Evolutionary conservation across 2,888 invertebrate species (phyloP).

Genomic region (Antheraea assamensis): DNA sequence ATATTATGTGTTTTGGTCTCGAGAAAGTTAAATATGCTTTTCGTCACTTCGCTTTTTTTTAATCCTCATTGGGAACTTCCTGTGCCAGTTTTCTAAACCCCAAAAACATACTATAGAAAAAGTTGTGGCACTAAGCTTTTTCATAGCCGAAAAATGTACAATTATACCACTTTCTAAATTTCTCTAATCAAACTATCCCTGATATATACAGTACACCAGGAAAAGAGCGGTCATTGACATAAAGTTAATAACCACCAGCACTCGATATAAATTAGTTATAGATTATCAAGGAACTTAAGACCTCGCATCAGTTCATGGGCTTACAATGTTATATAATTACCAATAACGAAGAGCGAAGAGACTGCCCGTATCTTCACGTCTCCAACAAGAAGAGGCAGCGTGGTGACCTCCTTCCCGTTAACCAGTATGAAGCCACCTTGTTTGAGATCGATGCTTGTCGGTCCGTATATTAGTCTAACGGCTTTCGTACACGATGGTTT

Average conservation of each 20-base stretch:
- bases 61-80: background rate
- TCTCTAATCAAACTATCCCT: background rate
- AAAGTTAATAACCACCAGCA: background rate
- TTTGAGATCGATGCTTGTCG: slow-evolving; percentile 85
- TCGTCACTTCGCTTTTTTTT: background rate
- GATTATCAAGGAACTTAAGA: too few species aligned
- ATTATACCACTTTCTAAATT: background rate
- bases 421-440: slow-evolving; percentile 87
- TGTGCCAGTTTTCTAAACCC: background rate
- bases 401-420: slow-evolving; percentile 85
- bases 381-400: slow-evolving; percentile 84
- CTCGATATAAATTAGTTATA: background rate
- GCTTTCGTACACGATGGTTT: slow-evolving; percentile 92
- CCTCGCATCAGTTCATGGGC: background rate
- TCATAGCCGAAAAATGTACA: background rate
- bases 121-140: background rate
- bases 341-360: slow-evolving; percentile 89
- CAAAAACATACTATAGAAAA: background rate
- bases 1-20: background rate
- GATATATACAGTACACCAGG: background rate
- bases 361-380: slow-evolving; percentile 86
- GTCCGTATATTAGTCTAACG: slow-evolving; percentile 83
- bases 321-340: slow-evolving; percentile 49
- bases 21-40: background rate
- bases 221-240: background rate